Base-by-base conservation (phyloP, 2,113 vertebrate genomes). In the Hippocampus barbouri region DNA sequence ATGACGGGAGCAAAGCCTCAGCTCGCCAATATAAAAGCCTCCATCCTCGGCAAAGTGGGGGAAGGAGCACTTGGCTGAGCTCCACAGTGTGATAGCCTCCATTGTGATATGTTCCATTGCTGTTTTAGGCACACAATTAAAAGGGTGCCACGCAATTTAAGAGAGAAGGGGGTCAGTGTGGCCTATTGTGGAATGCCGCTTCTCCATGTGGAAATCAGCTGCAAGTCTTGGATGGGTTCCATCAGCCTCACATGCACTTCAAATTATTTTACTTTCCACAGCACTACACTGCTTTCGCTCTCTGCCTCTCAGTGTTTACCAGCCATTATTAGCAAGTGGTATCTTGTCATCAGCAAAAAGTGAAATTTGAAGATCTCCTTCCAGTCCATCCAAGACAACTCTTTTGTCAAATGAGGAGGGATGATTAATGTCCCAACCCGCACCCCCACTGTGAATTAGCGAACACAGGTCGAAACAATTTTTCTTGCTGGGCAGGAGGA, bases 371-470 rank as follows among this genome's bases (percentile, higher is more conserved):
- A 83, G 40, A 71, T 78, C 71, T 83, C 81, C 73, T 57, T 70
- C 61, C 72, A 23, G 5, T 80, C 76, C 74, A 47, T 72, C 75
- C 69, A 73, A 67, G 69, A 73, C 62, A 75, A 74, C 73, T 72
- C 25, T 11, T 40, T 49, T 85, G 84, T 86, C 85, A 79, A 70
- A 76, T 69, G 75, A 70, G 75, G 82, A 86, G 61, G 77, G 80
- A 83, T 93, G 92, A 93, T 93, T 92, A 85, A 92, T 92, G 81
- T 85, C 69, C 79, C 83, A 69, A 79, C 84, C 70, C 79, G 83
- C 86, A 86, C 88, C 85, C 86, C 87, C 88, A 87, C 87, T 80
- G 89, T 88, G 90, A 92, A 92, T 91, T 91, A 90, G 82, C 90
- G 88, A 89, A 78, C 89, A 85, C 65, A 76, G 92, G 88, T 91